These are phyloP conservation scores for Lethenteron reissneri DNA, from an alignment of 2,113 vertebrate genomes.

Conservation along the genomic window DNA sequence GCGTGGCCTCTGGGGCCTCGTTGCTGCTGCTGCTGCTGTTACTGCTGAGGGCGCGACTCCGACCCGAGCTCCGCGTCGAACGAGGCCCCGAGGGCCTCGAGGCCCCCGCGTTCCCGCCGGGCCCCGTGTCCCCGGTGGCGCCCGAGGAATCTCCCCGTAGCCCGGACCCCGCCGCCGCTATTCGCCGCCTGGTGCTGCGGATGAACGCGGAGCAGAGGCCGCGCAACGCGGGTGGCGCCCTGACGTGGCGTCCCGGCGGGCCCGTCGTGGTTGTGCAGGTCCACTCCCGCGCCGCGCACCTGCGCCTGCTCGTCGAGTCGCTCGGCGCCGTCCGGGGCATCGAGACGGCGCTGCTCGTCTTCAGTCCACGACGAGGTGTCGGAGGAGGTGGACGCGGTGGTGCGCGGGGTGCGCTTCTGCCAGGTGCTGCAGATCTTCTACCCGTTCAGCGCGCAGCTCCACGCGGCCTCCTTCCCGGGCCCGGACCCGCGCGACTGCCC, in stretches of 20 bases:
- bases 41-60: too few relatives aligned
- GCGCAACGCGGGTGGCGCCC: background rate
- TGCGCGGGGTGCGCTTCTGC: constrained; percentile 61
- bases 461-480: constrained; percentile 77
- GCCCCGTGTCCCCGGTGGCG: too few relatives aligned
- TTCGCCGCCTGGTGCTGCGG: too few relatives aligned
- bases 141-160: too few relatives aligned
- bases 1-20: too few relatives aligned
- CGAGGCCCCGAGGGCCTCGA: too few relatives aligned
- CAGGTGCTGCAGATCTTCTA: constrained; percentile 88
- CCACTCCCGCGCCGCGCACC: constrained; percentile 65
- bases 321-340: constrained; percentile 42
- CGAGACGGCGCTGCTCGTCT: constrained; percentile 50
- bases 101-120: too few relatives aligned
- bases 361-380: constrained; percentile 93
- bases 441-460: constrained; percentile 87
- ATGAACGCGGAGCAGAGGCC: too few relatives aligned
- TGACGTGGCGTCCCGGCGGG: constrained; percentile 19
- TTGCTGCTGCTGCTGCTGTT: too few relatives aligned
- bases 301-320: constrained; percentile 54
- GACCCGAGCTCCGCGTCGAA: too few relatives aligned
- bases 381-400: constrained; percentile 59
- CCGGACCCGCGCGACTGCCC: constrained; percentile 77
- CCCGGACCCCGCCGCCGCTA: too few relatives aligned
- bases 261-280: constrained; percentile 67